phyloP scores from a whole-genome alignment of 1,140 invertebrate species.

The Heliconius eleuchia region DNA sequence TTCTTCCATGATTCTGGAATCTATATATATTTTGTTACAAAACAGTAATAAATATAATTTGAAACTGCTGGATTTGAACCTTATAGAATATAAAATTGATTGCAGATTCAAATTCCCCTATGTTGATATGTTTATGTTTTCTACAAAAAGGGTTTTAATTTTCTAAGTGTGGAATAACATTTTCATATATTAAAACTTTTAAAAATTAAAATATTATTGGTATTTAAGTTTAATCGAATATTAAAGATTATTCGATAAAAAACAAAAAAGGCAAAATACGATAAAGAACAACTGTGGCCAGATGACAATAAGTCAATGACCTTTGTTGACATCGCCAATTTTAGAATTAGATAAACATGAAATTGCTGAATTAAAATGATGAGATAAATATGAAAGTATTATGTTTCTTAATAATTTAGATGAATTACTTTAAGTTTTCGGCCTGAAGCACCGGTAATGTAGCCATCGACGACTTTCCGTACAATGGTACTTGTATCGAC shows the following conservation, averaged over 20 bases:
- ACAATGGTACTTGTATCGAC: slow-evolving; percentile 84
- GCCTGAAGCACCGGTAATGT: slow-evolving; percentile 93
- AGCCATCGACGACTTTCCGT: slow-evolving; percentile 83
- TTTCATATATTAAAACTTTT: too few species aligned
- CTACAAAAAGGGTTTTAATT: too few species aligned
- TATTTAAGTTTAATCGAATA: too few species aligned
- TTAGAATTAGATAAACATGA: not conserved
- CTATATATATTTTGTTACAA: slow-evolving; percentile 75
- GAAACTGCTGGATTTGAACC: not conserved
- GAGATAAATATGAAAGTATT: slow-evolving; percentile 3
- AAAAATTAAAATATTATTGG: too few species aligned
- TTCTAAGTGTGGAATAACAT: too few species aligned
- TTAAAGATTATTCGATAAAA: not conserved
- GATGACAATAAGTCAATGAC: slow-evolving; percentile 49
- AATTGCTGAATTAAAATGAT: slow-evolving; percentile 4
- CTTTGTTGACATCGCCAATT: slow-evolving; percentile 33
- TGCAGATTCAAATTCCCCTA: too few species aligned
- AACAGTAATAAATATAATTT: not conserved
- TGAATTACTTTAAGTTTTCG: slow-evolving; percentile 90
- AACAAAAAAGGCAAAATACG: slow-evolving; percentile 31
- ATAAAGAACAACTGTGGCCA: slow-evolving; percentile 52
- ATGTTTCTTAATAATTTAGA: not conserved
- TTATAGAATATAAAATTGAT: too few species aligned
- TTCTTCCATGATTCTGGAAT: slow-evolving; percentile 93
- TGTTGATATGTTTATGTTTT: too few species aligned